Conservation (phyloP, 1,140 invertebrate genomes). For the Drosophila ogumai region DNA sequence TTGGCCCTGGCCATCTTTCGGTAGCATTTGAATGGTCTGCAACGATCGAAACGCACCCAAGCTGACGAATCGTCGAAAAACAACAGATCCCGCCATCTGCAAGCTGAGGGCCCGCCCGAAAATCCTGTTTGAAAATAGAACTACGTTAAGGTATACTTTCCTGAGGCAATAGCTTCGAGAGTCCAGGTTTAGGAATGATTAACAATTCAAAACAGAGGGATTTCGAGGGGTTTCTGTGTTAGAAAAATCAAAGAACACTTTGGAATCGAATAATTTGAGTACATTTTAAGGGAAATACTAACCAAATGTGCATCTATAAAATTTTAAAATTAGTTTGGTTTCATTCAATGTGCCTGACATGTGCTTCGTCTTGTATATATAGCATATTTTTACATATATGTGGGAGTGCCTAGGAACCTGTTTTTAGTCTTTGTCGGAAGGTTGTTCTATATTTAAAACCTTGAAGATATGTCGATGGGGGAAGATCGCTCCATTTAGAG, state of each 20-base stretch:
- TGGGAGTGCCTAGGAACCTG: constrained; percentile 54
- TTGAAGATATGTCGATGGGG: not conserved
- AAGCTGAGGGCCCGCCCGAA: not conserved
- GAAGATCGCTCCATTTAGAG: constrained; percentile 40
- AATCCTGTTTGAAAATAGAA: not conserved
- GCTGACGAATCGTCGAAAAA: not conserved
- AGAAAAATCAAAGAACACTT: not conserved
- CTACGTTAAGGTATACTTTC: too few relatives aligned
- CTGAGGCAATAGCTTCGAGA: not conserved
- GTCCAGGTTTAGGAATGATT: not conserved
- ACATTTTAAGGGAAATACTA: not conserved
- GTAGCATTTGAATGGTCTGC: not conserved
- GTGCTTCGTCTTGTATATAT: constrained; percentile 2
- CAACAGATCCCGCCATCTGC: not conserved
- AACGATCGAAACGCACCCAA: too few relatives aligned
- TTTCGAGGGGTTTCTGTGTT: not conserved
- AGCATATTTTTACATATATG: not conserved
- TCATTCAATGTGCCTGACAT: constrained; percentile 36
- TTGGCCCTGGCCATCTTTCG: too few relatives aligned
- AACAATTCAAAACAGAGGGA: not conserved
- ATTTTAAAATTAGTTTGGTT: constrained; percentile 58
- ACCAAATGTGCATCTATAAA: constrained; percentile 24
- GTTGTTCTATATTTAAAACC: constrained; percentile 61
- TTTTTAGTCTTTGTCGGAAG: constrained; percentile 55
- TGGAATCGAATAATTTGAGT: not conserved